Conservation (phyloP, 2,113 vertebrate species). For the Mola mola region DNA sequence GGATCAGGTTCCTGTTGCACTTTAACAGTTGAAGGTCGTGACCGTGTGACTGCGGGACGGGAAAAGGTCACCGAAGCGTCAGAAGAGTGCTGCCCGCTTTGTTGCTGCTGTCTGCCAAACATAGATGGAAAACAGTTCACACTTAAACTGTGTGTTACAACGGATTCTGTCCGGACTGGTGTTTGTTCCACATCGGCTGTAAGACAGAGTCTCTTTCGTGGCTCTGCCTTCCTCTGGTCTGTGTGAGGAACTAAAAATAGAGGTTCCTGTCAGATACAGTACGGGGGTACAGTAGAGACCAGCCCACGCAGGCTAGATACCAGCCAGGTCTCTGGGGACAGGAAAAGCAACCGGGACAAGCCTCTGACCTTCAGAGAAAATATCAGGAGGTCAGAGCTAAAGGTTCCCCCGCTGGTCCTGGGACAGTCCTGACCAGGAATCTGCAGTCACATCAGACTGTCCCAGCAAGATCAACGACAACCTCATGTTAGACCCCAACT, state of each 20-base stretch:
- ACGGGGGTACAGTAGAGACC: slow-evolving; percentile 29
- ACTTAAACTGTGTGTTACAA: neutral
- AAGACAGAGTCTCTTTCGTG: too few relatives aligned
- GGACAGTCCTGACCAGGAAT: neutral
- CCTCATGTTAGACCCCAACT: too few relatives aligned
- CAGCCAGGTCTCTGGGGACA: slow-evolving; percentile 65
- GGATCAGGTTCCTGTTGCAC: slow-evolving; percentile 56
- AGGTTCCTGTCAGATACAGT: slow-evolving; percentile 8
- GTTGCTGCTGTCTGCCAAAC: too few relatives aligned
- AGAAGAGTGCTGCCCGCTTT: too few relatives aligned
- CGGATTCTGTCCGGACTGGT: too few relatives aligned
- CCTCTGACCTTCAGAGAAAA: slow-evolving; percentile 79
- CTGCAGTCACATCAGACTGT: neutral
- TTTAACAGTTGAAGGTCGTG: slow-evolving; percentile 47
- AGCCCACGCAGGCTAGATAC: slow-evolving; percentile 38
- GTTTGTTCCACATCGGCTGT: too few relatives aligned
- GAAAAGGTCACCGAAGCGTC: slow-evolving; percentile 69
- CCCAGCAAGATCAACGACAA: too few relatives aligned
- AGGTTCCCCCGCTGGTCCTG: neutral
- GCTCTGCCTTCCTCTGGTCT: neutral
- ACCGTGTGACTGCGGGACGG: slow-evolving; percentile 22
- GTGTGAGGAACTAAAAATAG: slow-evolving; percentile 18
- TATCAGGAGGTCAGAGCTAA: slow-evolving; percentile 84
- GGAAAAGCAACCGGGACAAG: slow-evolving; percentile 84
- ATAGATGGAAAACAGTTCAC: too few relatives aligned